phyloP scores from a whole-genome alignment of 2,797 vertebrate genomes.

The Hirundo rustica region DNA sequence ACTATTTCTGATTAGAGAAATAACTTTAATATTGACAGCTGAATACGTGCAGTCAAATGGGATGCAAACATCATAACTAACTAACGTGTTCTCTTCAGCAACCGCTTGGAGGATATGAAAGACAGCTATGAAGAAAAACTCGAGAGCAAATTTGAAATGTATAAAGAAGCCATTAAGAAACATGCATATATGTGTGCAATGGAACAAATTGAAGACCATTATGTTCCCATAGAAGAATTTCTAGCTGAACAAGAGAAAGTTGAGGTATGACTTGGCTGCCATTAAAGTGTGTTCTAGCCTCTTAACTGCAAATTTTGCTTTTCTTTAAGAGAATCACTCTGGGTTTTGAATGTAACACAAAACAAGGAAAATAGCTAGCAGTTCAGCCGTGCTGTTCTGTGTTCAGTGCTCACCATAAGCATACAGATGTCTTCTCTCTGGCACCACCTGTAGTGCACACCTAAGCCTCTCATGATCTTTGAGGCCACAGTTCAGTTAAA shows the following conservation, averaged over 20 bases:
- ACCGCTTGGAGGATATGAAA: conserved; percentile 84
- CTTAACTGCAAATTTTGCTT: background rate
- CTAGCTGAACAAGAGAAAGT: conserved; percentile 84
- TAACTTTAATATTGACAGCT: background rate
- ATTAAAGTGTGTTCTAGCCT: background rate
- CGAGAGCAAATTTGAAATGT: conserved; percentile 90
- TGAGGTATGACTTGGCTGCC: conserved; percentile 73
- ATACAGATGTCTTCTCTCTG: background rate
- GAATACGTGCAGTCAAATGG: background rate
- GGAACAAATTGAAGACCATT: conserved; percentile 85
- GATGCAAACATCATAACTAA: background rate
- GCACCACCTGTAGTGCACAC: background rate
- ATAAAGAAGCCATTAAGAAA: conserved; percentile 89
- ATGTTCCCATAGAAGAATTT: conserved; percentile 86
- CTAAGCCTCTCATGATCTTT: background rate
- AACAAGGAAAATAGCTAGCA: background rate
- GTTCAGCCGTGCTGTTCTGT: background rate
- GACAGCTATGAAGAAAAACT: conserved; percentile 88
- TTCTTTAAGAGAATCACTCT: background rate
- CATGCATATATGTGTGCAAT: conserved; percentile 87
- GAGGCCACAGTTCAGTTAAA: background rate
- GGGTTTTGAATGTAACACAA: background rate
- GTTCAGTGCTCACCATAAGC: background rate
- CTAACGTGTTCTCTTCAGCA: conserved; percentile 65
- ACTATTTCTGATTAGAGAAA: background rate